Percentiles rank a stretch among this genome's conserved stretches.
phyloP scores from a whole-genome alignment of 2,888 invertebrate genomes.

The Creontiades dilutus region DNA sequence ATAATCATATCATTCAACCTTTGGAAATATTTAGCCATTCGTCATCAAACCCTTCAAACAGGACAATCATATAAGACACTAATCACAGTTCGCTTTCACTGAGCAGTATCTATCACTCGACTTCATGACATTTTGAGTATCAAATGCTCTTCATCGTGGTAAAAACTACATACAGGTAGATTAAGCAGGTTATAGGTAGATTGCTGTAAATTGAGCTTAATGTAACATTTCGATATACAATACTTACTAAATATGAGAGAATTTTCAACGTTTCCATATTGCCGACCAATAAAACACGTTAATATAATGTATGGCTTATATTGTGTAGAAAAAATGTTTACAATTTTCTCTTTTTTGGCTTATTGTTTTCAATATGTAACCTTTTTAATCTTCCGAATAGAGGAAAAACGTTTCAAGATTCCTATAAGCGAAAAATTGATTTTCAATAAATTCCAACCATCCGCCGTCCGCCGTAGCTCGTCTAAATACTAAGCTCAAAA shows the following conservation, averaged over 20 bases:
- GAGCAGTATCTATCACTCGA: not conserved
- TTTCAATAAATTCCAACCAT: too few species aligned
- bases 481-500: too few species aligned
- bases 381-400: too few species aligned
- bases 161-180: not conserved
- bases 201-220: conserved; percentile 7
- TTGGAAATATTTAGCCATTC: too few species aligned
- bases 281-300: not conserved
- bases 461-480: too few species aligned
- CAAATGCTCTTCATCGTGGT: not conserved
- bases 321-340: not conserved
- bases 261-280: not conserved
- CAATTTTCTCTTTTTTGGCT: too few species aligned
- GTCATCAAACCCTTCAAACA: not conserved
- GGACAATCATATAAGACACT: not conserved
- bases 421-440: too few species aligned
- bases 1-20: too few species aligned
- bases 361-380: too few species aligned
- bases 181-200: not conserved
- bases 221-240: not conserved
- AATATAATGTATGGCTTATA: not conserved
- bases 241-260: too few species aligned
- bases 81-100: too few species aligned
- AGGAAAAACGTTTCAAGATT: too few species aligned
- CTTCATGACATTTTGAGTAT: conserved; percentile 20